Conservation (phyloP, 64 coral and sea anemone genomes). For the Cladopsammia gracilis region DNA sequence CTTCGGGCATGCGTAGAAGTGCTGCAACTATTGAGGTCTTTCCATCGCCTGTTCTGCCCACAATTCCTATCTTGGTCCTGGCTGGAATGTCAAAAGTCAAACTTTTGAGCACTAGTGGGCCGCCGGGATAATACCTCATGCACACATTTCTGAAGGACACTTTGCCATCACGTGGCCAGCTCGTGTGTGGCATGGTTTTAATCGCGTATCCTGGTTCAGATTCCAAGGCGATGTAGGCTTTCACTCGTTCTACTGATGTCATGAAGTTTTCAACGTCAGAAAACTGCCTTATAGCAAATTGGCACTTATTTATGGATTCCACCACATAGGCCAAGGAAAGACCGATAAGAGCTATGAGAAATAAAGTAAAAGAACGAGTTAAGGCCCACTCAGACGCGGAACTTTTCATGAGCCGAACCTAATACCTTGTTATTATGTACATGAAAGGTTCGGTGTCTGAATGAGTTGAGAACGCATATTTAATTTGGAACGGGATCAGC, state of each 20-base stretch:
- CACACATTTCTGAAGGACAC: constrained; percentile 46
- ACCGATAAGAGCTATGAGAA: no score
- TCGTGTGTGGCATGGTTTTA: constrained; percentile 34
- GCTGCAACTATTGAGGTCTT: constrained; percentile 75
- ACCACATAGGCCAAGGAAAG: no score
- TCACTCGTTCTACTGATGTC: constrained; percentile 79
- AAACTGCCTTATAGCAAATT: constrained; percentile 28
- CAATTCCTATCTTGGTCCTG: constrained; percentile 71
- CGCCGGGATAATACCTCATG: constrained; percentile 57
- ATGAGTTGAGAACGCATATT: no score
- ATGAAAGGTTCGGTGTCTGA: no score
- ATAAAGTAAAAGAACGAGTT: no score
- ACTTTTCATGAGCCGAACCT: no score
- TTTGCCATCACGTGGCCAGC: constrained; percentile 59
- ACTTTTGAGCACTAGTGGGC: constrained; percentile 51
- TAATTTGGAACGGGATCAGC: no score
- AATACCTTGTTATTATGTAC: no score
- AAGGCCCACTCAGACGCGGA: no score
- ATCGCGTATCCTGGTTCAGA: constrained; percentile 77
- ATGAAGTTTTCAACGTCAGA: constrained; percentile 67
- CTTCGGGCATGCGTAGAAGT: constrained; percentile 60
- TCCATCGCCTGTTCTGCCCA: constrained; percentile 71
- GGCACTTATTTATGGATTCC: constrained; percentile 28
- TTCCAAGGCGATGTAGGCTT: constrained; percentile 35
- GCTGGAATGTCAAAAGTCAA: constrained; percentile 39